Percentiles rank a stretch among this genome's conserved stretches.
These are phyloP conservation scores for Aphidoletes aphidimyza DNA, from an alignment of 2,888 invertebrate genomes.

Conservation along the genomic window DNA sequence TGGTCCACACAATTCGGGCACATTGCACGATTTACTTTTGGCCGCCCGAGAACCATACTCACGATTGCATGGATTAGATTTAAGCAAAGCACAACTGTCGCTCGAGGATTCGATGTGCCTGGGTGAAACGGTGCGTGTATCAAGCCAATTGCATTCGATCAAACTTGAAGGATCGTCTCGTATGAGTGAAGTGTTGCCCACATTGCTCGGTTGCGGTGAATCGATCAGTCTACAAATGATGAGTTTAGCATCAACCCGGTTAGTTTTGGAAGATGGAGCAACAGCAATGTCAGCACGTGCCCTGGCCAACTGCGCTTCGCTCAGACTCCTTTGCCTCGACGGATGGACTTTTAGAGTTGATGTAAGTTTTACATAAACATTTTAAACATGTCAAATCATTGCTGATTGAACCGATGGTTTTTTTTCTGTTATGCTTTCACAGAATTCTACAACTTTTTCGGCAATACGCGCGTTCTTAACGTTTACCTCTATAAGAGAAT, in stretches of 20 bases:
- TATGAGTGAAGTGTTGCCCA: constrained; percentile 69
- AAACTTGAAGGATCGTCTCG: constrained; percentile 69
- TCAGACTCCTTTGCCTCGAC: constrained; percentile 68
- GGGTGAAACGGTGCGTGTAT: constrained; percentile 69
- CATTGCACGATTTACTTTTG: constrained; percentile 62
- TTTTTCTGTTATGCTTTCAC: constrained; percentile 32
- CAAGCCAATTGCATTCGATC: constrained; percentile 68
- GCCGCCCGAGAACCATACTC: constrained; percentile 68
- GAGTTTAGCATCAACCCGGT: constrained; percentile 69
- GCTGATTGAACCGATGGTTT: not conserved
- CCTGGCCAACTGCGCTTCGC: constrained; percentile 66
- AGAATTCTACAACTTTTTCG: constrained; percentile 64
- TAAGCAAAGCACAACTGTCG: constrained; percentile 70
- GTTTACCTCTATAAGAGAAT: constrained; percentile 68
- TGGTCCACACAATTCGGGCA: constrained; percentile 62
- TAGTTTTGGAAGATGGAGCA: constrained; percentile 68
- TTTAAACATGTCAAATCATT: not conserved
- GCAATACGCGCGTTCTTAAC: constrained; percentile 68
- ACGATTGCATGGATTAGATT: constrained; percentile 69
- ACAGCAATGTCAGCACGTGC: constrained; percentile 62
- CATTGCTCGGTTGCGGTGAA: constrained; percentile 69
- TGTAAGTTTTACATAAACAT: constrained; percentile 62
- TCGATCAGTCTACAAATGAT: constrained; percentile 69
- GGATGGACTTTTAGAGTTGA: constrained; percentile 71
- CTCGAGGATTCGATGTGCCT: constrained; percentile 70